Evolutionary conservation across 2,797 vertebrate genomes (phyloP).

Genomic region (Agapornis canus): DNA sequence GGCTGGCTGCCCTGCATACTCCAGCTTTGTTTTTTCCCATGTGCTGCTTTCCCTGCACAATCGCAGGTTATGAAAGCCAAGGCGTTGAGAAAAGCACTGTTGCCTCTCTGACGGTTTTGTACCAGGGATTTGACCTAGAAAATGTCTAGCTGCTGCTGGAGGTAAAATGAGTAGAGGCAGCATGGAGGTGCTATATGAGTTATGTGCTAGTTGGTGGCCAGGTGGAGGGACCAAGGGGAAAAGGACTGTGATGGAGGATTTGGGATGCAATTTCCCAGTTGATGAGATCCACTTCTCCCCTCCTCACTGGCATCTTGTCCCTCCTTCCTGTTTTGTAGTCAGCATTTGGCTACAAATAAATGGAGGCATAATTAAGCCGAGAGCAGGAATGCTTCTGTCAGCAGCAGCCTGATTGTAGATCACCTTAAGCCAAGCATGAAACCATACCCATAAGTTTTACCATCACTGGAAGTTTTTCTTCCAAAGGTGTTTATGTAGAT

Average conservation of each 20-base stretch:
- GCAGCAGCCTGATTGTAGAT: neutral
- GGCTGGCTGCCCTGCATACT: fast-evolving
- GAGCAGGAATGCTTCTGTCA: neutral
- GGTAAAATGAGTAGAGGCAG: neutral
- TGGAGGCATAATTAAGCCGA: neutral
- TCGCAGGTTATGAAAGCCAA: neutral
- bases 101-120: neutral
- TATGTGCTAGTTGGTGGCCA: neutral
- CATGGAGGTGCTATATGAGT: neutral
- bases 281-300: neutral
- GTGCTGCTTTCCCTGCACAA: neutral
- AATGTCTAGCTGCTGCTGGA: neutral
- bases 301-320: neutral
- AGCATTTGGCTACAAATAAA: neutral
- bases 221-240: neutral
- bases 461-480: neutral
- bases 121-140: neutral
- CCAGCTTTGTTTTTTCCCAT: neutral
- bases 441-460: neutral
- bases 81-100: neutral
- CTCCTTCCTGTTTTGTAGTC: neutral
- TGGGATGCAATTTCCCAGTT: fast-evolving
- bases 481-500: neutral
- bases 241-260: neutral
- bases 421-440: neutral